A percentile compares a stretch with the other conserved stretches of the same genome.
Conservation (phyloP, 2,113 vertebrate species). For the Geococcyx californianus region DNA sequence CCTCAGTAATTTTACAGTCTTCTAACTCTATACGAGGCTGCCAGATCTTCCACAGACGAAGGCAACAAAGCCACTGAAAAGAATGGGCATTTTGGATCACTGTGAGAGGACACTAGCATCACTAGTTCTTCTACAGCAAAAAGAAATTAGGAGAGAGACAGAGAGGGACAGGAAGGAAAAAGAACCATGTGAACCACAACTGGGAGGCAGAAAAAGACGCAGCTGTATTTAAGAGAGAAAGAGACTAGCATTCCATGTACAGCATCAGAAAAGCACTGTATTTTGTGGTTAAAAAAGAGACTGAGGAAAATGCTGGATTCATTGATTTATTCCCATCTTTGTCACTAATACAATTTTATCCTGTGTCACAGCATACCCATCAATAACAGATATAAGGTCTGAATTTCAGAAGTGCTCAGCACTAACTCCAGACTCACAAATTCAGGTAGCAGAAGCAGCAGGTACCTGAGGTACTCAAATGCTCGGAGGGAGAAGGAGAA, state of each 20-base stretch:
- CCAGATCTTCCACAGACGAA: not conserved
- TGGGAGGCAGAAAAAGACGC: not conserved
- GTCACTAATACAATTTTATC: not conserved
- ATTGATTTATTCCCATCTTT: not conserved
- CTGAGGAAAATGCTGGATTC: not conserved
- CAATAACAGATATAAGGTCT: not conserved
- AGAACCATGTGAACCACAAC: not conserved
- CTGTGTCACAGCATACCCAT: not conserved
- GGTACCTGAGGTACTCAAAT: not conserved
- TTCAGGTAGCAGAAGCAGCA: not conserved
- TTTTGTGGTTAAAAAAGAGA: not conserved
- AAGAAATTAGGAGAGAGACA: not conserved
- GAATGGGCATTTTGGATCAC: not conserved
- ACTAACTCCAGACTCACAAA: not conserved
- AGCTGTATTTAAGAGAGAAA: not conserved
- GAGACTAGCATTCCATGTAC: not conserved
- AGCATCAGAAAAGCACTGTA: not conserved
- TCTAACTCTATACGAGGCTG: not conserved
- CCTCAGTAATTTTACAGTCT: not conserved
- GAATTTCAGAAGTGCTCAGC: not conserved
- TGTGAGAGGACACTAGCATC: not conserved
- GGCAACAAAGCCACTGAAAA: not conserved
- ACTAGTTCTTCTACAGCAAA: not conserved
- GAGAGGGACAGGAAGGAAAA: not conserved
- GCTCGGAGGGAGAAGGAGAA: not conserved